Percentiles rank a stretch among this genome's conserved stretches.
These are phyloP conservation scores for Ectropis crepuscularia DNA, from an alignment of 2,888 invertebrate species.

Conservation along the genomic window DNA sequence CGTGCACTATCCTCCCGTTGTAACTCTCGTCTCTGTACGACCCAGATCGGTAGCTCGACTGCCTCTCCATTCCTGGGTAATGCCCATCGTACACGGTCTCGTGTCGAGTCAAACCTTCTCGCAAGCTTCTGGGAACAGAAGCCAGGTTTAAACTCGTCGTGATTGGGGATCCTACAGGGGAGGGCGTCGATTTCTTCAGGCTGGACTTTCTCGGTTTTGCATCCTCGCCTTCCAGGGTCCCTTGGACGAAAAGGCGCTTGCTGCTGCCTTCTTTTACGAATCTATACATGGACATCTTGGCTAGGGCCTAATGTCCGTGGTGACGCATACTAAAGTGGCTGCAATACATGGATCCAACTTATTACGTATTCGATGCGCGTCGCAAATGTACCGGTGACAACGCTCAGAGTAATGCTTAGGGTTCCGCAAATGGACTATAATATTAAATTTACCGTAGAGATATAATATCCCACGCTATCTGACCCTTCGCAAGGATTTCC, in stretches of 20 bases:
- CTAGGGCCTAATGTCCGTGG: constrained; percentile 64
- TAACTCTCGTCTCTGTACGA: constrained; percentile 76
- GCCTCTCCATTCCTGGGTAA: constrained; percentile 76
- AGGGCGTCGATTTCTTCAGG: constrained; percentile 76
- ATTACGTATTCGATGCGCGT: constrained; percentile 77
- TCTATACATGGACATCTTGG: constrained; percentile 91
- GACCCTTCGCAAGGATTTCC: constrained; percentile 20
- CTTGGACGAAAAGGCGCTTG: constrained; percentile 91
- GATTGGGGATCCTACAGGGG: constrained; percentile 85
- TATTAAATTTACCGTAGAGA: constrained; percentile 20
- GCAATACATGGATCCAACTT: constrained; percentile 50
- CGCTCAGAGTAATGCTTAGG: constrained; percentile 22
- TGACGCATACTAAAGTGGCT: constrained; percentile 70
- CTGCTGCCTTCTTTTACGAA: constrained; percentile 89
- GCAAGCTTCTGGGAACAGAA: constrained; percentile 82
- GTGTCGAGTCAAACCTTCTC: constrained; percentile 80
- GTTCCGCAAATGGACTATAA: constrained; percentile 35
- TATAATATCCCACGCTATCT: constrained; percentile 22
- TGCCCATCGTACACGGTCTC: constrained; percentile 81
- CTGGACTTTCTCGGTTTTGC: constrained; percentile 81
- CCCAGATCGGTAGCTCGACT: constrained; percentile 72
- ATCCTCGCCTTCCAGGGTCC: constrained; percentile 87
- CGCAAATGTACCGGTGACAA: constrained; percentile 46
- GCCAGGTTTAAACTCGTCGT: constrained; percentile 86
- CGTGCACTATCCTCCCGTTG: constrained; percentile 77